Percentiles rank a stretch among this genome's conserved stretches.
Conservation (phyloP, 2,113 vertebrate species). For the Cyprinus carpio region DNA sequence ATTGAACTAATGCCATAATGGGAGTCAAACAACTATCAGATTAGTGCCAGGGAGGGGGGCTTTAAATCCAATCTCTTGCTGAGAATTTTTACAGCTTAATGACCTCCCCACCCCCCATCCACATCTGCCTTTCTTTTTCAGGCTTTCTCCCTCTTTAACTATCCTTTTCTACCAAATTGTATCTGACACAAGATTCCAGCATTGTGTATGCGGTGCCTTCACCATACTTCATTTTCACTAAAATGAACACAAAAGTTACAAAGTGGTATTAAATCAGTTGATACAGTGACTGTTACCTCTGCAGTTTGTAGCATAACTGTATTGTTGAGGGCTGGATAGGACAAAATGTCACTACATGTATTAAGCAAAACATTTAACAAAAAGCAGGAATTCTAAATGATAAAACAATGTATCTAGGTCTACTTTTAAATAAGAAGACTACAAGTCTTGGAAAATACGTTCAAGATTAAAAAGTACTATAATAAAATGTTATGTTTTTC, state of each 20-base stretch:
- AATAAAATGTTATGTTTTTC: not conserved
- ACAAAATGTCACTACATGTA: not conserved
- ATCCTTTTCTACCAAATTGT: not conserved
- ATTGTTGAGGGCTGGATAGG: not conserved
- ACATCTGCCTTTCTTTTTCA: conserved; percentile 7
- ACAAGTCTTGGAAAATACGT: not conserved
- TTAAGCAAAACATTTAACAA: not conserved
- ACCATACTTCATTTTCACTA: not conserved
- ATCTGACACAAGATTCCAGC: not conserved
- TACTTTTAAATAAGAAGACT: not conserved
- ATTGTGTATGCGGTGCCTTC: not conserved
- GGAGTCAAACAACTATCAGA: not conserved
- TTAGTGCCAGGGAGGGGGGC: not conserved
- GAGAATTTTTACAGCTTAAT: not conserved
- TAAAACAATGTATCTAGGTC: not conserved
- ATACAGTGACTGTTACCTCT: not conserved
- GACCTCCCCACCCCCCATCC: not conserved
- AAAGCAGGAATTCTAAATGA: not conserved
- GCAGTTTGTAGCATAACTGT: not conserved
- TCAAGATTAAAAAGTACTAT: not conserved
- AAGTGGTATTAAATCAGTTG: not conserved
- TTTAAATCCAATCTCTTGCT: not conserved
- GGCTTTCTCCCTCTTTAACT: not conserved
- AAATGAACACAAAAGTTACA: not conserved
- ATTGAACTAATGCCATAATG: not conserved